phyloP scores from a whole-genome alignment of 1,140 invertebrate species.

The Archegozetes longisetosus region DNA sequence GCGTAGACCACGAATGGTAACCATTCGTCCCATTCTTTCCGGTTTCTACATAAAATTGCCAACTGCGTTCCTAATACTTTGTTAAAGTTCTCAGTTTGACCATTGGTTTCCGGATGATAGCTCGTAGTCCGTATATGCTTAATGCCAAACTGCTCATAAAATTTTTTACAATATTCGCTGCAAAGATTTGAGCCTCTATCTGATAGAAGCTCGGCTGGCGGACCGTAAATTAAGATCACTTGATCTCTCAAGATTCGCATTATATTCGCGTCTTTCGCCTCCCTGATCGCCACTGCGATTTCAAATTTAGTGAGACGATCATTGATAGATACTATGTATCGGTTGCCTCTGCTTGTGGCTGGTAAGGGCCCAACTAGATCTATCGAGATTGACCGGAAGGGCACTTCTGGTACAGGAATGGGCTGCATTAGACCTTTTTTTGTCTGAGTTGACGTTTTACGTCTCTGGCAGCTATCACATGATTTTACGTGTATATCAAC shows the following conservation, averaged over 20 bases:
- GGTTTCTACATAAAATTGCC: too few species aligned
- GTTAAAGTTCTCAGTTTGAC: too few species aligned
- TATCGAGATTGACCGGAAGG: background rate
- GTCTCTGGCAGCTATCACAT: background rate
- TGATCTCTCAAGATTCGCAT: background rate
- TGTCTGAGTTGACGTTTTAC: background rate
- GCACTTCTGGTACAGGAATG: background rate
- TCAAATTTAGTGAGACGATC: slow-evolving; percentile 1
- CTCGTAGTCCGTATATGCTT: too few species aligned
- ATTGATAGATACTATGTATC: background rate
- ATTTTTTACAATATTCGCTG: too few species aligned
- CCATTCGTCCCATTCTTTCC: too few species aligned
- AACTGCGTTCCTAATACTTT: too few species aligned
- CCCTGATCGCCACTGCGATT: background rate
- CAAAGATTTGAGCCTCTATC: background rate
- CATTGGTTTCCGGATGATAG: too few species aligned
- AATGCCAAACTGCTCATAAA: too few species aligned
- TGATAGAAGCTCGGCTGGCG: background rate
- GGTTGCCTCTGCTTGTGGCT: background rate
- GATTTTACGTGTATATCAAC: background rate
- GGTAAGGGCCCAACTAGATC: background rate
- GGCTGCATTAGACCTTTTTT: background rate
- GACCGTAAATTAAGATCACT: background rate
- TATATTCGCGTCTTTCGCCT: background rate
- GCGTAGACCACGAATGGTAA: too few species aligned